Base-by-base conservation (phyloP, 2,797 vertebrate genomes). In the Lutra lutra region DNA sequence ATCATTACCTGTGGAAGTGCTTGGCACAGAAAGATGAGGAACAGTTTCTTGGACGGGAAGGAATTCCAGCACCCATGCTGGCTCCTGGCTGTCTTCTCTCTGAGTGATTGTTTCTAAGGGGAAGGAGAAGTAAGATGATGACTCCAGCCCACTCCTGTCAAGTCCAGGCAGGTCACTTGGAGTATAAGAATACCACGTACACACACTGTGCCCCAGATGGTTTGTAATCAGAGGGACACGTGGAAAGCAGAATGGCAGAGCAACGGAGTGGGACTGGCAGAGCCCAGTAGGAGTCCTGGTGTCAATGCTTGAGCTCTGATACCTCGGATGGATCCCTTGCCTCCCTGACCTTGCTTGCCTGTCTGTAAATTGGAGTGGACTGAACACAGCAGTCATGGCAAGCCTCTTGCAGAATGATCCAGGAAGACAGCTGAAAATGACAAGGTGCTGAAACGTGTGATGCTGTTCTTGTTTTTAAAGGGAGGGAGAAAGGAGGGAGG, bases 321-420 rank as follows among this genome's bases (percentile, higher is more conserved):
- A 9, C 25, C 32, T 56, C 11, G 7, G 51, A 54, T 6, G 3
- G 35, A 23, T n/a, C 29, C 35, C 51, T 68, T 15, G 35, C 56
- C 58, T 64, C n/a, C 20, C 10, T 54, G 48, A 18, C 32, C 29
- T 25, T 25, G 10, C 13, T 1, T 25, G 15, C 12, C 64, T 13
- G 2, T 43, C 38, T 75, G 72, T 21, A 43, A 46, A 51, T 1
- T 7, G 17, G n/a, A 40, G 23, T n/a, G 23, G 38, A 3, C 9
- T 1, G 6, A 15, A 29, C 32, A 10, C 3, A 56, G 35, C 54
- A 17, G 13, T 1, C 5, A 0, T 56, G 20, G 40, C 46, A 17
- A 60, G 66, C 15, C 38, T 64, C 35, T 56, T 29, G 60, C 38
- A 11, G 79, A 46, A 58, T 5, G 56, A 66, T 35, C 38, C 38